Percentiles rank a stretch among this genome's conserved stretches.
Conservation (phyloP, 2,113 vertebrate genomes). For the Synchiropus splendidus region DNA sequence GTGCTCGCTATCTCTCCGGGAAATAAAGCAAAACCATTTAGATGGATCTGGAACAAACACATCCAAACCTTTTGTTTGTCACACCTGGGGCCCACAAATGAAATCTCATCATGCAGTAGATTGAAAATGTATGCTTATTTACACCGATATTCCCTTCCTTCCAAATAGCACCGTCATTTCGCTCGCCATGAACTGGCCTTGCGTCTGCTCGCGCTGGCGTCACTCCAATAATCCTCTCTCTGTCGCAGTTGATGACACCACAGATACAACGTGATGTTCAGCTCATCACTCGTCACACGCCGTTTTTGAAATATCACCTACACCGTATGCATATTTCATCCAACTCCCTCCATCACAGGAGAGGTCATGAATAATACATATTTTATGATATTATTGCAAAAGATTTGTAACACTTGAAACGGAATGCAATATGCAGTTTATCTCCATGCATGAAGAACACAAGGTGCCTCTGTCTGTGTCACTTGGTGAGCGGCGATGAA, state of each 20-base stretch:
- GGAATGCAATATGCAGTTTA: constrained; percentile 63
- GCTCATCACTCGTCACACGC: constrained; percentile 21
- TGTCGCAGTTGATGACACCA: constrained; percentile 27
- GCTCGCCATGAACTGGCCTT: constrained; percentile 24
- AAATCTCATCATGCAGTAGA: constrained; percentile 55
- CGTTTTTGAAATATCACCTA: constrained; percentile 30
- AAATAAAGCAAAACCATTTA: constrained; percentile 59
- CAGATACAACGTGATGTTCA: constrained; percentile 21
- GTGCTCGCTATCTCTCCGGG: constrained; percentile 34
- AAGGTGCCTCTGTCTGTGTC: constrained; percentile 51
- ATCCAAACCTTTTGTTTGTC: constrained; percentile 58
- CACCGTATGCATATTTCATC: constrained; percentile 48
- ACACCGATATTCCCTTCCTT: constrained; percentile 33
- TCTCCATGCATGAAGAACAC: constrained; percentile 40
- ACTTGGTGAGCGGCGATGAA: constrained; percentile 25
- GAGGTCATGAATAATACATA: constrained; percentile 57
- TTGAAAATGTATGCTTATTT: constrained; percentile 61
- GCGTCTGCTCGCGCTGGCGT: constrained; percentile 23
- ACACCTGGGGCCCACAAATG: constrained; percentile 63
- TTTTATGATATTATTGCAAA: constrained; percentile 61
- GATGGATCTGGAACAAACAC: constrained; percentile 49
- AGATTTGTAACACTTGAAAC: constrained; percentile 66
- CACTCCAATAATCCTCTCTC: constrained; percentile 26
- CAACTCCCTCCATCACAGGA: constrained; percentile 10
- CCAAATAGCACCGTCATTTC: constrained; percentile 29